phyloP scores from a whole-genome alignment of 2,797 vertebrate genomes.

The Sarcoramphus papa region DNA sequence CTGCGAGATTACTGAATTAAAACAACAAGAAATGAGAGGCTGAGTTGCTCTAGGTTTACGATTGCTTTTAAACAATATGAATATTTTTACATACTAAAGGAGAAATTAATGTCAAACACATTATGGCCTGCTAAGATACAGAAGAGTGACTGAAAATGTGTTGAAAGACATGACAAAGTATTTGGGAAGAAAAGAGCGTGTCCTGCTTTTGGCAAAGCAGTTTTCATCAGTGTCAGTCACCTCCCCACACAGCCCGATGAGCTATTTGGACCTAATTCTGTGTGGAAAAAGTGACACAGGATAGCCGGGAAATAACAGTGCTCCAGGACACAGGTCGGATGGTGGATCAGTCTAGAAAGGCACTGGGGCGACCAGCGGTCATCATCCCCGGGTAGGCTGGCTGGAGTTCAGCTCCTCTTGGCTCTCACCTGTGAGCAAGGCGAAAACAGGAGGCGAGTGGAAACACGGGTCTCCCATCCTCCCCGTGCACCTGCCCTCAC shows the following conservation, averaged over 20 bases:
- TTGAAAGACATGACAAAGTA: conserved; percentile 53
- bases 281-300: neutral
- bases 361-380: neutral
- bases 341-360: neutral
- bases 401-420: neutral
- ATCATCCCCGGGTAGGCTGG: neutral
- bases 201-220: conserved; percentile 27
- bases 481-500: neutral
- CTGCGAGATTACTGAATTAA: neutral
- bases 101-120: conserved; percentile 36
- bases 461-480: neutral
- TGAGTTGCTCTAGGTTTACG: neutral
- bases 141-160: conserved; percentile 29
- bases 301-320: neutral
- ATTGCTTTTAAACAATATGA: neutral
- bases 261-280: neutral
- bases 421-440: neutral
- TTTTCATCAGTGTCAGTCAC: neutral
- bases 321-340: fast-evolving
- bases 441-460: neutral
- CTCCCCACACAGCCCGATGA: neutral
- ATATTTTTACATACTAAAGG: conserved; percentile 35
- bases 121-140: conserved; percentile 39
- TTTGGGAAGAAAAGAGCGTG: conserved; percentile 19
- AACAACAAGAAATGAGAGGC: neutral